Evolutionary conservation across 1,140 invertebrate species (phyloP), one percentile per base, ranked within the genome.

Genomic region (Bemisia tabaci): DNA sequence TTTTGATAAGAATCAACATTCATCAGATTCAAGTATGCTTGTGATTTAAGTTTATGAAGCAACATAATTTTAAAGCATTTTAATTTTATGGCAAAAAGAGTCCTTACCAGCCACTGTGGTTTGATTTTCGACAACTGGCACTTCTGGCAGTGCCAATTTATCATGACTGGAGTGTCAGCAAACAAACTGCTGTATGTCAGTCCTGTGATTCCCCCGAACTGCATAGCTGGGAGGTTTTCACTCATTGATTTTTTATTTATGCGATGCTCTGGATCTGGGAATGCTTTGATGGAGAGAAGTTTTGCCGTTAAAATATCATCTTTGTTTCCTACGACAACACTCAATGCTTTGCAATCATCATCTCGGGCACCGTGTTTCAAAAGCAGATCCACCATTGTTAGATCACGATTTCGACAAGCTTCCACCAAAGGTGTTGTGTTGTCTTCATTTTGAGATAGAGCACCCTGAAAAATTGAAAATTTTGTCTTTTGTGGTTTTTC

Each of bases 81-180:
- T n/a, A n/a, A n/a, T n/a, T n/a, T n/a, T n/a, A n/a, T n/a, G n/a
- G n/a, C n/a, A n/a, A n/a, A 39, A 22, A 33, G 68, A 48, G 33
- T 61, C 62, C 71, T 70, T 17, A 85, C 82, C 11, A 98, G 75
- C 93, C 94, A 98, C 63, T 91, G 86, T 27, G 89, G 82, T 61
- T 82, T 81, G 24, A 91, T 84, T 75, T 86, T 79, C 71, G 82
- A 79, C 33, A 90, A 75, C 69, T 85, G 82, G 75, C 86, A 86
- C 63, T 86, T 83, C 70, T 93, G 86, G 71, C 89, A 85, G 70
- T 97, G 90, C 96, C 96, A 98, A 77, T 95, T 93, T 2, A 98
- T 85, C 84, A 95, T 94, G 0, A 95, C 93, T 0, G 95, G 84
- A 58, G 83, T 85, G 63, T 88, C 87, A 5, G 95, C 94, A 74